phyloP scores from a whole-genome alignment of 2,113 vertebrate species.

The Rhadina sibilatrix region DNA sequence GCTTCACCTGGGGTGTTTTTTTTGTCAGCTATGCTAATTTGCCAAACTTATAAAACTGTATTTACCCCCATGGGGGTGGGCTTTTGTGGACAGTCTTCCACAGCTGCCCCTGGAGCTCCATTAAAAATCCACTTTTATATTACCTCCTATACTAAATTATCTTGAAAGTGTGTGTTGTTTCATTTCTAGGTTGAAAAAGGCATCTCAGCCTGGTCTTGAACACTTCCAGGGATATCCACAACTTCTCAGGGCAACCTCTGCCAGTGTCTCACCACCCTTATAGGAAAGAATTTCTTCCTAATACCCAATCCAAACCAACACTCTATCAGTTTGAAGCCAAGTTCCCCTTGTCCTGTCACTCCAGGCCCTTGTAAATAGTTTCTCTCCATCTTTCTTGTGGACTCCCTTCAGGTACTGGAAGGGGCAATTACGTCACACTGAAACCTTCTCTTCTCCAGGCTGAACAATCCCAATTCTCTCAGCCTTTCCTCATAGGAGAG shows the following conservation, averaged over 20 bases:
- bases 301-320: background rate
- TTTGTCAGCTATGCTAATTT: background rate
- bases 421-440: background rate
- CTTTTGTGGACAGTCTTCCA: background rate
- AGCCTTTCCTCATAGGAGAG: background rate
- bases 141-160: background rate
- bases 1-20: background rate
- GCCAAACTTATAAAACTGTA: background rate
- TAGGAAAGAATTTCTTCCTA: too few species aligned
- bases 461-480: background rate
- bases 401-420: background rate
- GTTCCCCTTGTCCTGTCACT: background rate
- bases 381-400: background rate
- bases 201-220: background rate
- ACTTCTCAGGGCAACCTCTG: background rate
- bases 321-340: background rate
- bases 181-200: background rate
- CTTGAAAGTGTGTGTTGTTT: background rate
- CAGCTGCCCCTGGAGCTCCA: background rate
- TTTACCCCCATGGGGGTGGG: background rate
- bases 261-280: background rate
- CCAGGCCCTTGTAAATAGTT: background rate
- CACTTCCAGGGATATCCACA: background rate
- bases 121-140: background rate
- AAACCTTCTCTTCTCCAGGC: background rate